Evolutionary conservation across 2,888 invertebrate genomes (phyloP).

Genomic region (Cosmopolites sordidus): DNA sequence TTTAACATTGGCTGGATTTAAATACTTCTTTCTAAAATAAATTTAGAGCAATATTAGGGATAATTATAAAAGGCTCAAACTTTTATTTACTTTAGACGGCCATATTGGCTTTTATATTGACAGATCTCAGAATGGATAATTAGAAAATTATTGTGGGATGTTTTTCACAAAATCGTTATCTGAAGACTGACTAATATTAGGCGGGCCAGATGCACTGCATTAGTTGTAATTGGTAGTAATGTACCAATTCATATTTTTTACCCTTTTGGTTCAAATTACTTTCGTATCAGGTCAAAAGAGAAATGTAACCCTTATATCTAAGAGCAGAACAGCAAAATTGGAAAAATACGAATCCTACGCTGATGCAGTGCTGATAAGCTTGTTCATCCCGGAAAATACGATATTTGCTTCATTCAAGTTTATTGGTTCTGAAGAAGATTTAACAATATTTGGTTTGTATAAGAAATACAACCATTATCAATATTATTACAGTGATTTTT

Average conservation of each 20-base stretch:
- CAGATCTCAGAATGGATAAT: no score
- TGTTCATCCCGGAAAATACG: slow-evolving; percentile 42
- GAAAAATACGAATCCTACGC: slow-evolving; percentile 41
- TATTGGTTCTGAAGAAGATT: slow-evolving; percentile 39
- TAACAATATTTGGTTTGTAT: slow-evolving; percentile 42
- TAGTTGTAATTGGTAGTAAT: background rate
- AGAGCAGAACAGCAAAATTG: slow-evolving; percentile 36
- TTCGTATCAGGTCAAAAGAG: background rate
- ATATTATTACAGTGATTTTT: slow-evolving; percentile 25
- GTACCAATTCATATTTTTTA: background rate
- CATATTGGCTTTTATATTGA: no score
- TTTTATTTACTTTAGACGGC: no score
- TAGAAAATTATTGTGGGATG: no score
- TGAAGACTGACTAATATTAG: no score
- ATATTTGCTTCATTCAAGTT: slow-evolving; percentile 43
- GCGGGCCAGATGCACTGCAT: no score
- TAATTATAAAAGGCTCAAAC: background rate
- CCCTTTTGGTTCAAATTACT: background rate
- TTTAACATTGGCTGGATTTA: no score
- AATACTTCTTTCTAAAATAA: no score
- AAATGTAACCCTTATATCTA: slow-evolving; percentile 31
- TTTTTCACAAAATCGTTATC: no score
- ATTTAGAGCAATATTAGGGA: no score
- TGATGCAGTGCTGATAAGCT: slow-evolving; percentile 42
- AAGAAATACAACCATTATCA: no score